Conservation (phyloP, 2,888 invertebrate genomes). For the Sipha maydis region DNA sequence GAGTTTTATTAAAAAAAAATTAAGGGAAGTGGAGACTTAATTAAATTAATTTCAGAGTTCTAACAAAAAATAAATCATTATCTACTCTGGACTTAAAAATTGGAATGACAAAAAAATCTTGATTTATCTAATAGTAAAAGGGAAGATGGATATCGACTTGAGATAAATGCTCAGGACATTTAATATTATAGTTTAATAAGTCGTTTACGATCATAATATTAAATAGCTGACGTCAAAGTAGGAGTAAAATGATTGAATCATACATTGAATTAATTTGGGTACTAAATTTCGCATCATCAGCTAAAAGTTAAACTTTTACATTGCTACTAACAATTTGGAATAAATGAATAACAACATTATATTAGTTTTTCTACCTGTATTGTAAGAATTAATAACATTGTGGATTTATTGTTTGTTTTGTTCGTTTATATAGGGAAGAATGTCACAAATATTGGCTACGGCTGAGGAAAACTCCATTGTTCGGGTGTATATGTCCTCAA, state of each 20-base stretch:
- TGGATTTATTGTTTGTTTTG: not conserved
- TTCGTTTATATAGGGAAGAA: constrained; percentile 74
- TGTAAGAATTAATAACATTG: not conserved
- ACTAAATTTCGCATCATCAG: too few relatives aligned
- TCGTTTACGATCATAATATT: not conserved
- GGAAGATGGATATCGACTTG: not conserved
- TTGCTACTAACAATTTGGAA: too few relatives aligned
- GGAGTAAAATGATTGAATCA: not conserved
- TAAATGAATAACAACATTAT: too few relatives aligned
- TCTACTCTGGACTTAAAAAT: not conserved
- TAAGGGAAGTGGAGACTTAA: not conserved
- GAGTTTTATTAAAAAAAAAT: not conserved
- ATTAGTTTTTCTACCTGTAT: too few relatives aligned
- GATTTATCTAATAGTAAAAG: not conserved
- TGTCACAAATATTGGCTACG: constrained; percentile 91
- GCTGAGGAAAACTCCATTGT: constrained; percentile 86
- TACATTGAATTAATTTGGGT: too few relatives aligned
- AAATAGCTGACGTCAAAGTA: not conserved
- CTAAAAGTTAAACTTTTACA: too few relatives aligned
- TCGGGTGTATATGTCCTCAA: constrained; percentile 92
- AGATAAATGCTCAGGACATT: not conserved
- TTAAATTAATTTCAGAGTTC: not conserved
- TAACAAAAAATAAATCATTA: not conserved
- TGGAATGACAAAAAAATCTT: not conserved
- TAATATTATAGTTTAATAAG: not conserved